Conservation (phyloP, 1,140 invertebrate species). For the Papilio machaon region DNA sequence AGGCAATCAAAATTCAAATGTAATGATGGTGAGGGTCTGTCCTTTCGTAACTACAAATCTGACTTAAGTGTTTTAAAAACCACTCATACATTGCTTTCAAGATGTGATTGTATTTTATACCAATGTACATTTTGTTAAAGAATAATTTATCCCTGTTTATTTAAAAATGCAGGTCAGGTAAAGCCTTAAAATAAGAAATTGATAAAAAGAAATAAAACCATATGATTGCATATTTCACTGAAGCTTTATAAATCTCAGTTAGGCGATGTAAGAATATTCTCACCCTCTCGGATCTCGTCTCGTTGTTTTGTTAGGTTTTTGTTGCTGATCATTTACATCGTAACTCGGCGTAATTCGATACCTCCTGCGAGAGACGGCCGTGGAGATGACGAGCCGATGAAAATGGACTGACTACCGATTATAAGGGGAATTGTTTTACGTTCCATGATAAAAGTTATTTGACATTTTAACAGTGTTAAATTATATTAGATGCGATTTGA, state of each 20-base stretch:
- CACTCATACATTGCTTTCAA: too few species aligned
- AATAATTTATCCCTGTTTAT: background rate
- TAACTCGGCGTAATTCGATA: slow-evolving; percentile 75
- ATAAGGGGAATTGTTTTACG: slow-evolving; percentile 12
- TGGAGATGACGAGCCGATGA: slow-evolving; percentile 46
- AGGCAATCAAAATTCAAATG: too few species aligned
- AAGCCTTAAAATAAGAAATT: slow-evolving; percentile 18
- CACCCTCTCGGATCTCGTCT: slow-evolving; percentile 62
- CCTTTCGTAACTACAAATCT: too few species aligned
- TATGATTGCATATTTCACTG: slow-evolving; percentile 59
- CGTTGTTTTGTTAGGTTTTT: slow-evolving; percentile 70
- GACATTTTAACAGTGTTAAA: background rate
- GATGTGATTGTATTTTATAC: too few species aligned
- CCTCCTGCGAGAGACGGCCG: slow-evolving; percentile 73
- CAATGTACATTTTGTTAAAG: too few species aligned
- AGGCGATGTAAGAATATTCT: slow-evolving; percentile 74
- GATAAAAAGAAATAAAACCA: slow-evolving; percentile 40
- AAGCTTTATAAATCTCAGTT: slow-evolving; percentile 75
- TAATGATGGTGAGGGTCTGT: too few species aligned
- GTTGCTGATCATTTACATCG: slow-evolving; percentile 75
- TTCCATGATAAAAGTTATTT: slow-evolving; percentile 3
- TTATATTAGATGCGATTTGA: background rate
- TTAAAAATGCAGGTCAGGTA: background rate
- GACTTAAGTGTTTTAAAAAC: too few species aligned
- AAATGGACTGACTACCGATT: slow-evolving; percentile 42